phyloP scores from a whole-genome alignment of 2,888 invertebrate genomes.

The Polyploca ridens region DNA sequence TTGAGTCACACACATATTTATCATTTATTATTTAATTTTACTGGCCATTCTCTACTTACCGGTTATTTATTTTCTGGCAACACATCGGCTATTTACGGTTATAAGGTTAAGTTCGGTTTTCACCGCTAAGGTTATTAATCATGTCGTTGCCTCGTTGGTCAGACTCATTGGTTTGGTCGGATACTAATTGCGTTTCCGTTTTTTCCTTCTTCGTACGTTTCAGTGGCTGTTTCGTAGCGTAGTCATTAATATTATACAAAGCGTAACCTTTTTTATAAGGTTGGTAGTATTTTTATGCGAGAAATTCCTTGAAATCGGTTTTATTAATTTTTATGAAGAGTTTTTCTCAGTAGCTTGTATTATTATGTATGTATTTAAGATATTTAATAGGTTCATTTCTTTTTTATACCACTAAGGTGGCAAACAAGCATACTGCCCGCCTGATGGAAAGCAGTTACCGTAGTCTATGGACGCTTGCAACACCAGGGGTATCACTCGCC shows the following conservation, averaged over 20 bases:
- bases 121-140: background rate
- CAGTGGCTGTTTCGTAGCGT: background rate
- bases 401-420: too few species aligned
- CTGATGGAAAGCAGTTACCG: too few species aligned
- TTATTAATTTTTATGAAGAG: too few species aligned
- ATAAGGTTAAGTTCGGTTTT: slow-evolving; percentile 7
- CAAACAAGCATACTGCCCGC: too few species aligned
- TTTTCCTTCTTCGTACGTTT: background rate
- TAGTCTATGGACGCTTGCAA: too few species aligned
- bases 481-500: too few species aligned
- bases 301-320: background rate
- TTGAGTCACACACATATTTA: too few species aligned
- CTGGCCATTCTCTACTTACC: background rate
- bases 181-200: background rate
- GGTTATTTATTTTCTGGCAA: background rate
- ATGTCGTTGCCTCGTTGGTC: background rate
- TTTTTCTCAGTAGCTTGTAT: too few species aligned
- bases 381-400: too few species aligned
- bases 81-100: background rate
- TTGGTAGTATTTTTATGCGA: background rate
- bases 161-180: background rate
- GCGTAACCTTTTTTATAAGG: background rate
- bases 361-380: too few species aligned
- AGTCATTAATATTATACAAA: background rate
- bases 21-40: background rate